These are phyloP conservation scores for Ormia ochracea DNA, from an alignment of 2,888 invertebrate genomes.

Conservation along the genomic window DNA sequence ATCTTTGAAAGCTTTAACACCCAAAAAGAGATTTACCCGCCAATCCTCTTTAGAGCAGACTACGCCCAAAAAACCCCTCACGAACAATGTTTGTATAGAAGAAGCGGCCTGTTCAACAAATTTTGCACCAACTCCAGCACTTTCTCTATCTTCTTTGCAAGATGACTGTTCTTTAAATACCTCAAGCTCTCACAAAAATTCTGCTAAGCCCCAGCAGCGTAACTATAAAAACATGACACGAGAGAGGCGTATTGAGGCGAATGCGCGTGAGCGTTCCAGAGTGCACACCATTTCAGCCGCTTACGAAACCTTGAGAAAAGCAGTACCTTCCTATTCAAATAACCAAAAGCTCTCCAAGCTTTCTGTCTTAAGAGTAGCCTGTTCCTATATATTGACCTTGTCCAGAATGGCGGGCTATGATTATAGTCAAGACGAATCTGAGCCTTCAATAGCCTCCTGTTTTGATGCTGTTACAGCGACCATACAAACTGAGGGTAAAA, in stretches of 20 bases:
- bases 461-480: slow-evolving; percentile 93
- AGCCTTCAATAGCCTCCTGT: slow-evolving; percentile 84
- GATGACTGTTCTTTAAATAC: slow-evolving; percentile 62
- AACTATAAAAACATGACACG: slow-evolving; percentile 98
- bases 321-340: slow-evolving; percentile 94
- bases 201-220: slow-evolving; percentile 81
- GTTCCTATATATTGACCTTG: slow-evolving; percentile 93
- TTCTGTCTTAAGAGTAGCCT: slow-evolving; percentile 93
- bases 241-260: slow-evolving; percentile 94
- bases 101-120: slow-evolving; percentile 12
- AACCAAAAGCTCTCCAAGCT: slow-evolving; percentile 95
- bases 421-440: slow-evolving; percentile 80
- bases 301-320: slow-evolving; percentile 89
- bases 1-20: slow-evolving; percentile 22
- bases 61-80: neutral
- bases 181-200: slow-evolving; percentile 50
- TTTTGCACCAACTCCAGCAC: slow-evolving; percentile 42
- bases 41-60: slow-evolving; percentile 63
- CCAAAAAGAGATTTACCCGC: slow-evolving; percentile 51
- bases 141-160: slow-evolving; percentile 63
- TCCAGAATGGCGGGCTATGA: slow-evolving; percentile 86
- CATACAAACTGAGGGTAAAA: slow-evolving; percentile 93
- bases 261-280: slow-evolving; percentile 92
- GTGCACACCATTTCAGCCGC: slow-evolving; percentile 98
- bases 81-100: slow-evolving; percentile 5